Base-by-base conservation (phyloP, 37 sponge, comb jelly and placozoan genomes). In the Mnemiopsis leidyi region DNA sequence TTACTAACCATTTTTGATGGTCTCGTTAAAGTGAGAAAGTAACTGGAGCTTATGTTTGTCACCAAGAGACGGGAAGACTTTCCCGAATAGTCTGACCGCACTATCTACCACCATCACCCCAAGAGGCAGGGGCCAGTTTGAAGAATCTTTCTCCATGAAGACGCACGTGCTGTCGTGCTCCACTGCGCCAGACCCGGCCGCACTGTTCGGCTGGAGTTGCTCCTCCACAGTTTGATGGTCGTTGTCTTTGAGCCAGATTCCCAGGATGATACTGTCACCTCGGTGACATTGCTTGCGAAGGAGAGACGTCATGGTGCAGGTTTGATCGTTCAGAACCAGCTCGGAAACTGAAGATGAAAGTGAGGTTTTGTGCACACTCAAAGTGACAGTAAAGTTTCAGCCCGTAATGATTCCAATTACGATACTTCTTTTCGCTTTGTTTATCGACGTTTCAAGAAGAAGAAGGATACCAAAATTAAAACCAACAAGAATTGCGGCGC, bases 91-190 rank as follows among this genome's bases (percentile, higher is more conserved):
- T 18, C 93, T 36, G 23, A 99, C 95, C 29, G 99, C 94, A 13
- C 95, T 85, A 90, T 99, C 97, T 32, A 99, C 96, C 36, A 97
- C 96, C 23, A 95, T 94, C 24, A 97, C 97, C n/a, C 97, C 97
- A 40, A 99, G 95, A 0, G 99, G 99, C 24, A 99, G 95, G 76
- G 99, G 97, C 29, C 95, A 95, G 28, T 95, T 32, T 25, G 69
- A 93, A 9, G 68, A 24, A 16, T 94, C 68, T 20, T 29, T 23
- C 38, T 68, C 38, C 75, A 94, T 69, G 92, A 73, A 95, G 69
- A 96, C 93, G 38, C 95, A 97, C n/a, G 95, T 35, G 31, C 94
- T 73, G 68, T 98, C 98, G 90, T 98, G 98, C 92, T 98, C 98
- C 38, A 98, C 83, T 3, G 98, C 95, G 0, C 97, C 97, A 0